These are phyloP conservation scores for Forpus xanthops DNA, from an alignment of 2,797 vertebrate species.

Conservation along the genomic window DNA sequence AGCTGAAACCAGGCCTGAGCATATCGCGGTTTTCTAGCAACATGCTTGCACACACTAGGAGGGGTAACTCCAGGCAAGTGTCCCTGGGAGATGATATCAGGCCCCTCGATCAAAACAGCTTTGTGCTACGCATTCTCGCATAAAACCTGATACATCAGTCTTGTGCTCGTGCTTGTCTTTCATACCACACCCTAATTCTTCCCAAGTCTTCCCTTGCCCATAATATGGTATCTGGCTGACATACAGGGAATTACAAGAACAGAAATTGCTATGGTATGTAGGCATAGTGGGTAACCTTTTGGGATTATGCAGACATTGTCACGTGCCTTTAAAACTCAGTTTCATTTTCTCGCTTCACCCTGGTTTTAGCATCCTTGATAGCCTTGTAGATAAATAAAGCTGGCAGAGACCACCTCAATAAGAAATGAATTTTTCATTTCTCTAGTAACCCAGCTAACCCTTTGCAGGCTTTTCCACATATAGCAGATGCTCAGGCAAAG, in stretches of 20 bases:
- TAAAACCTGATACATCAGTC: background rate
- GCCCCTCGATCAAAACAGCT: background rate
- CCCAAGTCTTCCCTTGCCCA: background rate
- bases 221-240: background rate
- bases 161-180: slow-evolving; percentile 1
- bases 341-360: slow-evolving; percentile 14
- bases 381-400: background rate
- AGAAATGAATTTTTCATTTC: background rate
- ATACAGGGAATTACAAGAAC: background rate
- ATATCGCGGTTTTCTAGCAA: background rate
- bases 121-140: background rate
- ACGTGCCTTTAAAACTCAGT: background rate
- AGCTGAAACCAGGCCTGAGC: background rate
- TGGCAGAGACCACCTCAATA: background rate
- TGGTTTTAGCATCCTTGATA: background rate
- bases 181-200: background rate
- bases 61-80: background rate
- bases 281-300: background rate
- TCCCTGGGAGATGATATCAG: background rate
- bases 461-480: background rate
- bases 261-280: background rate
- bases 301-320: background rate
- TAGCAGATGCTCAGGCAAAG: background rate
- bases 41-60: background rate
- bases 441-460: background rate